Percentiles rank a stretch among this genome's conserved stretches.
phyloP scores from a whole-genome alignment of 2,888 invertebrate species.

The Agrotis ipsilon region DNA sequence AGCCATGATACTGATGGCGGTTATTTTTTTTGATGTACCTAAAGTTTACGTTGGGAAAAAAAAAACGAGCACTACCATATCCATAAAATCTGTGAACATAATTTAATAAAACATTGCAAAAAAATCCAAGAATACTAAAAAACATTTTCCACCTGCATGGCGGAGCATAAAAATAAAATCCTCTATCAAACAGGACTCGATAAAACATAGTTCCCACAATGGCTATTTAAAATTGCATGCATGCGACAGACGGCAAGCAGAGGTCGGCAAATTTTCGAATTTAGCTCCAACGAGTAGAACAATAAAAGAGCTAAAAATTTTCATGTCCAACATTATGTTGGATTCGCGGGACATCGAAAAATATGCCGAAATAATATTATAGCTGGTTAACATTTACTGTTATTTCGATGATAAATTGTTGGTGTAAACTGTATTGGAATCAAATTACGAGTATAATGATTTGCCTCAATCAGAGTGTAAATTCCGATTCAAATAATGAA shows the following conservation, averaged over 20 bases:
- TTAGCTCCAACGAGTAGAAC: constrained; percentile 36
- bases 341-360: constrained; percentile 14
- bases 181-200: constrained; percentile 45
- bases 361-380: constrained; percentile 17
- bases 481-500: constrained; percentile 14
- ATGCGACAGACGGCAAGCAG: constrained; percentile 64
- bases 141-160: neutral
- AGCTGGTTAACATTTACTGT: constrained; percentile 18
- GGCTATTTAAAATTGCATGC: constrained; percentile 71
- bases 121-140: neutral
- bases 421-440: constrained; percentile 16
- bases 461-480: constrained; percentile 3
- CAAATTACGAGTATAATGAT: constrained; percentile 17
- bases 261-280: constrained; percentile 55
- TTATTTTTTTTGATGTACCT: constrained; percentile 19
- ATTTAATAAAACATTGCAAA: constrained; percentile 18
- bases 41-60: neutral
- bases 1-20: constrained; percentile 1
- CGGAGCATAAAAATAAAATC: constrained; percentile 45
- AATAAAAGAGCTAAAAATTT: constrained; percentile 44
- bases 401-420: neutral
- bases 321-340: constrained; percentile 16
- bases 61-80: neutral
- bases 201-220: constrained; percentile 56
- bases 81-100: neutral